These are phyloP conservation scores for Gasteruption jaculator DNA, from an alignment of 2,888 invertebrate species.

Conservation along the genomic window DNA sequence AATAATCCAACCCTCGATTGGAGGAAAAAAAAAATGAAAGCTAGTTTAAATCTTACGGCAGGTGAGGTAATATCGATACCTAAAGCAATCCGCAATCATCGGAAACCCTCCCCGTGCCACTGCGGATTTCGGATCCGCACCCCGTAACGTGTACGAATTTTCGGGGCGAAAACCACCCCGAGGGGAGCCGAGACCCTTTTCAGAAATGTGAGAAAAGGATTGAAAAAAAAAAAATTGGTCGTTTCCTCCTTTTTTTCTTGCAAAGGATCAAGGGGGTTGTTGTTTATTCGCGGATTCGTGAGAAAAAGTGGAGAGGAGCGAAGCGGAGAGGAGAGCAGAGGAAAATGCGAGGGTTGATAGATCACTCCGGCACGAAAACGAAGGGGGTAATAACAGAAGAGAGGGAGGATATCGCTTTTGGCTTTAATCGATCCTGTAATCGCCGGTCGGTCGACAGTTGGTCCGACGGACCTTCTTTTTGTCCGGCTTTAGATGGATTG, in stretches of 20 bases:
- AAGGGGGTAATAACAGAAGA: no score
- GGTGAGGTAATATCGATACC: conserved; percentile 44
- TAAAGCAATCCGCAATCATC: conserved; percentile 17
- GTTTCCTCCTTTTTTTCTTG: no score
- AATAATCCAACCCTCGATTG: conserved; percentile 22
- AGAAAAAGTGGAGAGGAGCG: neutral
- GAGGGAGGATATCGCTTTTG: no score
- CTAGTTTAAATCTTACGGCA: conserved; percentile 31
- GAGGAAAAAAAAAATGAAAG: conserved; percentile 33
- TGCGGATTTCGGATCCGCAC: conserved; percentile 14
- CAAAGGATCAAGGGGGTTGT: no score
- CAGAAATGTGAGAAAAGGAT: conserved; percentile 46
- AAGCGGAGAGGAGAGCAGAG: neutral
- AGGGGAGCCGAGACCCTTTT: conserved; percentile 23
- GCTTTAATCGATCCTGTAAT: conserved; percentile 52
- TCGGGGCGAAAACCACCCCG: conserved; percentile 19
- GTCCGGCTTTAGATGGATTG: conserved; percentile 50
- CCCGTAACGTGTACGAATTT: conserved; percentile 21
- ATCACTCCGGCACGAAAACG: conserved; percentile 48
- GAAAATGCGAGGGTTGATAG: conserved; percentile 51
- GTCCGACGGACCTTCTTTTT: conserved; percentile 48
- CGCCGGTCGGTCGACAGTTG: conserved; percentile 51
- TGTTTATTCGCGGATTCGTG: neutral
- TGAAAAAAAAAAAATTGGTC: no score
- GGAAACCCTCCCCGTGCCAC: no score